phyloP scores from a whole-genome alignment of 1,140 invertebrate species.

The Globodera rostochiensis region DNA sequence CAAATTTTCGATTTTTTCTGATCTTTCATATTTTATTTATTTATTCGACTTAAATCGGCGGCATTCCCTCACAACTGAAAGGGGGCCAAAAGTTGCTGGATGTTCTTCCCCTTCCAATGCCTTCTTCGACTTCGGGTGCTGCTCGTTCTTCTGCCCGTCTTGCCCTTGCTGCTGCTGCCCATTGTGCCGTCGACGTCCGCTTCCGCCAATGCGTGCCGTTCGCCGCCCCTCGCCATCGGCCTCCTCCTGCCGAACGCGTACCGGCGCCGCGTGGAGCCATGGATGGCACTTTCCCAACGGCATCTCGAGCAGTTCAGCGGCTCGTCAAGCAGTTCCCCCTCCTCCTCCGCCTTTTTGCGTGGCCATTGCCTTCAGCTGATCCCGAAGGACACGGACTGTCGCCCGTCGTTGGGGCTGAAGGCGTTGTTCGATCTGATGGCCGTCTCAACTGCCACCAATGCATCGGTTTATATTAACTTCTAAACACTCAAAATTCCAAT shows the following conservation, averaged over 20 bases:
- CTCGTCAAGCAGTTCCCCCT: neutral
- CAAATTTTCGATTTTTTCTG: neutral
- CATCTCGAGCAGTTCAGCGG: conserved; percentile 7
- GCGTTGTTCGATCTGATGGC: conserved; percentile 96
- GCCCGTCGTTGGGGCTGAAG: conserved; percentile 88
- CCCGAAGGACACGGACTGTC: conserved; percentile 20
- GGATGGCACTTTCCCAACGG: conserved; percentile 14
- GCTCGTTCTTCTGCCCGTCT: neutral
- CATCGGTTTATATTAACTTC: no score
- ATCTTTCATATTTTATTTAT: neutral
- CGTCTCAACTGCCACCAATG: neutral
- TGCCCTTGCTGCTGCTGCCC: neutral
- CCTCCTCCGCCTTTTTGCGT: conserved; percentile 50
- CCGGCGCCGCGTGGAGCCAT: conserved; percentile 46
- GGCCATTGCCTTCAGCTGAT: conserved; percentile 48
- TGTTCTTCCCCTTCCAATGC: neutral
- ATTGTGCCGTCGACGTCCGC: neutral
- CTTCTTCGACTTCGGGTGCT: neutral
- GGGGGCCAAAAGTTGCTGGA: no score
- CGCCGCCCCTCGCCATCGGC: conserved; percentile 40
- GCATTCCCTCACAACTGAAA: neutral
- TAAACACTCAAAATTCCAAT: no score
- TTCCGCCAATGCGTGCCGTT: neutral
- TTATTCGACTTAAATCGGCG: neutral
- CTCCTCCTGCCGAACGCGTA: conserved; percentile 53